Evolutionary conservation across 2,113 vertebrate genomes (phyloP), one percentile per base, ranked within the genome.

Genomic region (Pelecanoides urinatrix): DNA sequence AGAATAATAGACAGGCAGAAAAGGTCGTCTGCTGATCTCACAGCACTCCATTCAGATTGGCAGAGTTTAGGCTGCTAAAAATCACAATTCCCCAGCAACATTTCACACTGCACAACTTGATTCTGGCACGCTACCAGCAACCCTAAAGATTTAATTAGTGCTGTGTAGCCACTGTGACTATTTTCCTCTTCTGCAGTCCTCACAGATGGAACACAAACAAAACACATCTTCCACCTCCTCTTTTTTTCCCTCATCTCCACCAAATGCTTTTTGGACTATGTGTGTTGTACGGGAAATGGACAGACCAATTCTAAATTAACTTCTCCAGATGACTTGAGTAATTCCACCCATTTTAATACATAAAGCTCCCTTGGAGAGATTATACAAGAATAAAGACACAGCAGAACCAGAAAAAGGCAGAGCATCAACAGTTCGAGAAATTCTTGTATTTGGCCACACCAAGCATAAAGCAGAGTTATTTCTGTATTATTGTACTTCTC

Each of bases 121-220:
- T 81, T 65, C 92, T 97, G 97, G 94, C 92, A 19, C 1, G 21
- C 53, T 49, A 75, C 94, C 89, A 96, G 94, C 94, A 94, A 38
- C 91, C 91, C 92, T 87, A 84, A 96, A 95, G 91, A 97, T 92
- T 91, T 91, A 95, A 97, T 97, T 96, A 97, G 92, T 84, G 89
- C 95, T 90, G 89, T 71, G 92, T 87, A 97, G 86, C 88, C 95
- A 94, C 94, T 76, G 86, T 94, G 94, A 94, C 92, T 91, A 17
- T 71, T 77, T 88, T 67, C 88, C 65, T 94, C 76, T 88, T 87
- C 95, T 89, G 70, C 94, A 85, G 88, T 25, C 92, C 80, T 49
- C n/a, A 4, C 91, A 95, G 86, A 97, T 94, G 86, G 91, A 91
- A 91, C 82, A 89, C 86, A 92, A 95, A 92, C 90, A 94, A 75